Conservation (phyloP, 2,113 vertebrate species). For the Brevimyrus niger region DNA sequence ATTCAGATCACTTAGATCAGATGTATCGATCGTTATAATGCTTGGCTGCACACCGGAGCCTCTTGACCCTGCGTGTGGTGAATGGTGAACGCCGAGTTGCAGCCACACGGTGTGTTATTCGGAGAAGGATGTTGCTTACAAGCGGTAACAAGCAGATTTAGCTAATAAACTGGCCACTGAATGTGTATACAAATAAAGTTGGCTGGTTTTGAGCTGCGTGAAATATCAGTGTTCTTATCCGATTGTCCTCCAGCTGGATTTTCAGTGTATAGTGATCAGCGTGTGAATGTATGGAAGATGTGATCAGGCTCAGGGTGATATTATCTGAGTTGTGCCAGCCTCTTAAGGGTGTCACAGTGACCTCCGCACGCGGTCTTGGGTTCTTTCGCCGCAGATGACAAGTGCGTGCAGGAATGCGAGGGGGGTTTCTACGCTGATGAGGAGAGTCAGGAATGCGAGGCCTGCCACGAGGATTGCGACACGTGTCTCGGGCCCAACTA, state of each 20-base stretch:
- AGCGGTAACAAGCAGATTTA: not conserved
- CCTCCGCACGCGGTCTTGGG: not conserved
- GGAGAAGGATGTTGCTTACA: not conserved
- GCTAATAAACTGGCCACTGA: not conserved
- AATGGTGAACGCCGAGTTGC: not conserved
- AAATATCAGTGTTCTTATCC: not conserved
- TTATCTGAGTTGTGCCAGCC: not conserved
- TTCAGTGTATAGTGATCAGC: not conserved
- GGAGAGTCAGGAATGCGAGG: conserved; percentile 61
- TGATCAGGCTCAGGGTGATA: not conserved
- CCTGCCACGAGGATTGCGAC: conserved; percentile 67
- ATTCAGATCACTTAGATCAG: not conserved
- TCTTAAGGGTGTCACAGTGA: not conserved
- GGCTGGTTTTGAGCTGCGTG: not conserved
- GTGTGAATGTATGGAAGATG: not conserved
- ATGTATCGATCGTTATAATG: not conserved
- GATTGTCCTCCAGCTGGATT: not conserved
- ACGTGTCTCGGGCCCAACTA: conserved; percentile 62
- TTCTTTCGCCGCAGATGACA: conserved; percentile 23
- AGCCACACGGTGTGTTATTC: not conserved
- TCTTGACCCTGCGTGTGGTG: not conserved
- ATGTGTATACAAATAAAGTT: not conserved
- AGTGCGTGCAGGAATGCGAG: conserved; percentile 61
- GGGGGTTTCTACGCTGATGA: conserved; percentile 67
- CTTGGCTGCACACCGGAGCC: not conserved